Evolutionary conservation across 1,140 invertebrate genomes (phyloP).

Genomic region (Bursaphelenchus mucronatus): DNA sequence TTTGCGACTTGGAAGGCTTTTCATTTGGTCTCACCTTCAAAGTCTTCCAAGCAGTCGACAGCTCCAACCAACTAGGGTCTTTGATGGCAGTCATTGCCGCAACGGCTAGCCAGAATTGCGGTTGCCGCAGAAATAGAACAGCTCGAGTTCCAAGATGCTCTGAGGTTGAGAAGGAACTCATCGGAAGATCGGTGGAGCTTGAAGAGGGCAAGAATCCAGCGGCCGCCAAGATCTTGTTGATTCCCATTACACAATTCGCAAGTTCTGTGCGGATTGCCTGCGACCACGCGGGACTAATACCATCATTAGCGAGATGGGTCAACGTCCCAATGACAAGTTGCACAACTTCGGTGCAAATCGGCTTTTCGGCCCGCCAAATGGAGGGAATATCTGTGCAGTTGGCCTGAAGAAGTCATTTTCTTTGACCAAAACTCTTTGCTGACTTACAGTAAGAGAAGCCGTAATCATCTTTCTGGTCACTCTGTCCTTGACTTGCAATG

Average conservation of each 20-base stretch:
- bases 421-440: constrained; percentile 21
- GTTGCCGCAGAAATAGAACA: constrained; percentile 33
- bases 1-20: constrained; percentile 64
- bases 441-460: constrained; percentile 26
- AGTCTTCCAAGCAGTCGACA: constrained; percentile 72
- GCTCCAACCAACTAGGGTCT: constrained; percentile 55
- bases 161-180: constrained; percentile 13
- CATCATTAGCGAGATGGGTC: constrained; percentile 16
- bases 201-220: constrained; percentile 72
- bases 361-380: constrained; percentile 75
- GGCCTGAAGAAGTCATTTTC: constrained; percentile 22
- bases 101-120: constrained; percentile 78
- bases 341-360: constrained; percentile 60
- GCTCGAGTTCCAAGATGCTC: neutral
- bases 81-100: constrained; percentile 78
- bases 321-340: constrained; percentile 31
- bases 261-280: constrained; percentile 76
- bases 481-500: constrained; percentile 79
- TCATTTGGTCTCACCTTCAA: constrained; percentile 57
- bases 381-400: constrained; percentile 29
- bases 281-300: constrained; percentile 70
- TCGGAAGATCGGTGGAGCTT: constrained; percentile 69
- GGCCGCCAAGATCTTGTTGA: constrained; percentile 74
- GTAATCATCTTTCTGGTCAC: constrained; percentile 66
- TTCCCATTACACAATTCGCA: constrained; percentile 78